Base-by-base conservation (phyloP, 2,888 invertebrate genomes). In the Drosophila incognita region DNA sequence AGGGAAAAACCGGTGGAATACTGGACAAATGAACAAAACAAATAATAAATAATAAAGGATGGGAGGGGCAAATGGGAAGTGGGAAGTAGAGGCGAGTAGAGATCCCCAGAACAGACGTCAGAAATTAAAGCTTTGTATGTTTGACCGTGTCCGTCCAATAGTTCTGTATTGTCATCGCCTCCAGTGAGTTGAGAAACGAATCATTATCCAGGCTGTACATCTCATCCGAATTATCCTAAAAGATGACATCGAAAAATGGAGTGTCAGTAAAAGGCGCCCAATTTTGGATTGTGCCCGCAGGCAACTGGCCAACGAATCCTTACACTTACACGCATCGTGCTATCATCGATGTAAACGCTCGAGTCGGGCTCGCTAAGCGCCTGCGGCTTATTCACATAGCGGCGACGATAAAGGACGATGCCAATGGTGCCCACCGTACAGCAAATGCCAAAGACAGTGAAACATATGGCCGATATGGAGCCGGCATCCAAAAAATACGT, bases 191-290 rank as follows among this genome's bases (percentile, higher is more conserved):
- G 73, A 98, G 95, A 94, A 98, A 98, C 74, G 98, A 98, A 93
- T 98, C 98, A 93, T 98, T 98, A 94, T 98, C 98, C 93, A 98
- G 94, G 91, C 98, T 98, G 94, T 97, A 97, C 97, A 98, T 97
- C 94, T 98, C 98, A 93, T 98, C 98, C 8, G 97, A 97, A 92
- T 97, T 97, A 93, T 98, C 98, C 98, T 98, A 67, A 13, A 46
- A 10, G 0, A 8, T 2, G 10, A 24, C 4, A n/a, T 0, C 18
- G 53, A 21, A 29, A n/a, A 46, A 31, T 0, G 29, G 0, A 61
- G 1, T 42, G 1, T 51, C 5, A 51, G 21, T 24, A 27, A 36
- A 35, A 21, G 21, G 36, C n/a, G 31, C 15, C 7, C 13, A 21
- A 0, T 10, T 31, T n/a, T 15, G 4, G 24, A 3, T 31, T 38